phyloP scores from a whole-genome alignment of 2,888 invertebrate genomes.

The Ophioninae sp. region DNA sequence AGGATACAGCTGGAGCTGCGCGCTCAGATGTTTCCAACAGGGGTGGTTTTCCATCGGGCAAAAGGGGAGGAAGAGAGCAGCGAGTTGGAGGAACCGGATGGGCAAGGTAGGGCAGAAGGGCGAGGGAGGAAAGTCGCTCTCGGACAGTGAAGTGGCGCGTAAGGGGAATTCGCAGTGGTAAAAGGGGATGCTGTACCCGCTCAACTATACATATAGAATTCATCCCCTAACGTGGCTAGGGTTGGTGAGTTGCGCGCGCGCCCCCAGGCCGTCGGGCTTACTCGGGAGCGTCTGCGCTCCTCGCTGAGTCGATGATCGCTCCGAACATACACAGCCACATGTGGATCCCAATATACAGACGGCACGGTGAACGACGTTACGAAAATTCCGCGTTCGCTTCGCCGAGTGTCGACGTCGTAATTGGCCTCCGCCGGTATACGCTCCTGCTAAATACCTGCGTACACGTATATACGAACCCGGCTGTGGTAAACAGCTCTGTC shows the following conservation, averaged over 20 bases:
- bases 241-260: slow-evolving; percentile 42
- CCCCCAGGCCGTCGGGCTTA: slow-evolving; percentile 45
- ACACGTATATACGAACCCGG: background rate
- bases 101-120: slow-evolving; percentile 12
- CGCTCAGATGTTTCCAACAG: slow-evolving; percentile 56
- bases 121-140: slow-evolving; percentile 43
- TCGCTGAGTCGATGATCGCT: slow-evolving; percentile 64
- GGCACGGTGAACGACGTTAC: slow-evolving; percentile 34
- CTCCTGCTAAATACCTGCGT: slow-evolving; percentile 6
- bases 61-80: slow-evolving; percentile 21
- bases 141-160: slow-evolving; percentile 59
- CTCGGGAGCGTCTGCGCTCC: slow-evolving; percentile 64
- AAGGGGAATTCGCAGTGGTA: slow-evolving; percentile 52
- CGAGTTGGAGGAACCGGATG: slow-evolving; percentile 31
- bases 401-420: slow-evolving; percentile 59
- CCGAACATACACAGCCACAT: slow-evolving; percentile 5
- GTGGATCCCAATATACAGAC: slow-evolving; percentile 8
- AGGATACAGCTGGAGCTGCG: slow-evolving; percentile 49
- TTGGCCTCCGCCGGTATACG: slow-evolving; percentile 50
- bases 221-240: slow-evolving; percentile 34
- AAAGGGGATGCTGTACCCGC: slow-evolving; percentile 27
- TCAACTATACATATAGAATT: background rate
- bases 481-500: slow-evolving; percentile 14
- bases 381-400: slow-evolving; percentile 59
- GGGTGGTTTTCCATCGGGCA: slow-evolving; percentile 16